Percentiles rank a stretch among this genome's conserved stretches.
Conservation (phyloP, 30 jellyfish, hydroid and myxozoan species). For the Turritopsis rubra region DNA sequence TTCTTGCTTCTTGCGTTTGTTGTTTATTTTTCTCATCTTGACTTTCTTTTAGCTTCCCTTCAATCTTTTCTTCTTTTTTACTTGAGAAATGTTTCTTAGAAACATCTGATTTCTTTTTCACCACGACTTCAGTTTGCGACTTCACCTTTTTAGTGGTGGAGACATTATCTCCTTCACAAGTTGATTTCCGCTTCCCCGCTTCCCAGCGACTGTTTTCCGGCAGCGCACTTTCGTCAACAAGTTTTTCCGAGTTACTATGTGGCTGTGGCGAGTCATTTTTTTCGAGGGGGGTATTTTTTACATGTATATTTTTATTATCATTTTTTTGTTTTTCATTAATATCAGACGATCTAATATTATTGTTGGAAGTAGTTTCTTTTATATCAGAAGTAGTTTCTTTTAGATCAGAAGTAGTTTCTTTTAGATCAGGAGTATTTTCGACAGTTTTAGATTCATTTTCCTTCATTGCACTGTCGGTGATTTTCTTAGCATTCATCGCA, state of each 20-base stretch:
- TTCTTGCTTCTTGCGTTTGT: neutral
- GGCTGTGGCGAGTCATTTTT: neutral
- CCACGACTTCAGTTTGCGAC: neutral
- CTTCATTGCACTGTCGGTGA: neutral
- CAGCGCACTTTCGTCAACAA: neutral
- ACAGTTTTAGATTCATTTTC: constrained; percentile 13
- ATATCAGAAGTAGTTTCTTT: neutral
- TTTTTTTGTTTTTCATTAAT: neutral
- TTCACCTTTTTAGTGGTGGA: neutral
- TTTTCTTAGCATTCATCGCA: neutral
- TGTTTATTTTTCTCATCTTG: neutral
- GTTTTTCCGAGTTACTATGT: neutral
- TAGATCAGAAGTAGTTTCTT: neutral
- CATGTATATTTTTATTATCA: neutral
- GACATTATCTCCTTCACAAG: neutral
- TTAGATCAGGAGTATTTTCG: neutral
- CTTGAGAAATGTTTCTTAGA: neutral
- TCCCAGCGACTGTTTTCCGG: constrained; percentile 20
- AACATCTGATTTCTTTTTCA: neutral
- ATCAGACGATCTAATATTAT: neutral
- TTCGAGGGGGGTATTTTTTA: neutral
- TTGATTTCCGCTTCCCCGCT: neutral
- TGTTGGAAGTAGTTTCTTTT: neutral
- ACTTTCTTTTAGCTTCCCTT: neutral
- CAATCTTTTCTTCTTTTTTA: neutral